Percentiles rank a stretch among this genome's conserved stretches.
Evolutionary conservation across 2,888 invertebrate species (phyloP).

Genomic region (Amorpha juglandis): DNA sequence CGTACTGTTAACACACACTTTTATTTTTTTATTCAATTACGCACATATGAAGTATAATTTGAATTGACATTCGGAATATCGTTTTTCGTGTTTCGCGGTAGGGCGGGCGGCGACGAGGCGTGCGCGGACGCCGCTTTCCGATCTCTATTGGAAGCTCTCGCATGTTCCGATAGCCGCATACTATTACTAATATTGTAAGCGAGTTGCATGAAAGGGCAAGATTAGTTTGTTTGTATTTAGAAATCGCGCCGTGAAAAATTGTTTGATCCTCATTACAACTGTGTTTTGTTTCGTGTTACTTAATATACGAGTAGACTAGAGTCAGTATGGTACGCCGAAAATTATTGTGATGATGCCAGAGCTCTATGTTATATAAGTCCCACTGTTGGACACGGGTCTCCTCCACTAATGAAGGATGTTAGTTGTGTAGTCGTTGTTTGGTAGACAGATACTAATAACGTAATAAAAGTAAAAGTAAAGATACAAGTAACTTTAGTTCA

Average conservation of each 20-base stretch:
- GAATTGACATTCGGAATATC: constrained; percentile 20
- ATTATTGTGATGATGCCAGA: too few relatives aligned
- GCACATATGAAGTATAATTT: constrained; percentile 14
- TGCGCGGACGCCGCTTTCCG: constrained; percentile 75
- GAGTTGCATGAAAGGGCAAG: constrained; percentile 57
- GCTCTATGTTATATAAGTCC: too few relatives aligned
- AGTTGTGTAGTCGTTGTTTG: too few relatives aligned
- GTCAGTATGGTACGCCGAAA: too few relatives aligned
- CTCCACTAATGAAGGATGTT: too few relatives aligned
- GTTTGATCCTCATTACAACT: neutral
- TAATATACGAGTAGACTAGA: too few relatives aligned
- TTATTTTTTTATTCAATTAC: constrained; percentile 29
- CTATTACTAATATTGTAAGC: constrained; percentile 65
- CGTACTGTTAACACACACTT: constrained; percentile 46
- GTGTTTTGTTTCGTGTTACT: neutral
- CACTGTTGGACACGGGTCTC: too few relatives aligned
- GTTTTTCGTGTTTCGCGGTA: constrained; percentile 27
- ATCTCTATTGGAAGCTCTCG: constrained; percentile 66
- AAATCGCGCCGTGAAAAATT: constrained; percentile 10
- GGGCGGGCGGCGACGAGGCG: constrained; percentile 79
- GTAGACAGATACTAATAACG: too few relatives aligned
- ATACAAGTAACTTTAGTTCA: too few relatives aligned
- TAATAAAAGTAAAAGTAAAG: too few relatives aligned
- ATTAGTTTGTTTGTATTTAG: constrained; percentile 26
- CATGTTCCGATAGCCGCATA: constrained; percentile 59